Evolutionary conservation across 1,140 invertebrate genomes (phyloP), one percentile per base, ranked within the genome.

Genomic region (Calephelis nemesis): DNA sequence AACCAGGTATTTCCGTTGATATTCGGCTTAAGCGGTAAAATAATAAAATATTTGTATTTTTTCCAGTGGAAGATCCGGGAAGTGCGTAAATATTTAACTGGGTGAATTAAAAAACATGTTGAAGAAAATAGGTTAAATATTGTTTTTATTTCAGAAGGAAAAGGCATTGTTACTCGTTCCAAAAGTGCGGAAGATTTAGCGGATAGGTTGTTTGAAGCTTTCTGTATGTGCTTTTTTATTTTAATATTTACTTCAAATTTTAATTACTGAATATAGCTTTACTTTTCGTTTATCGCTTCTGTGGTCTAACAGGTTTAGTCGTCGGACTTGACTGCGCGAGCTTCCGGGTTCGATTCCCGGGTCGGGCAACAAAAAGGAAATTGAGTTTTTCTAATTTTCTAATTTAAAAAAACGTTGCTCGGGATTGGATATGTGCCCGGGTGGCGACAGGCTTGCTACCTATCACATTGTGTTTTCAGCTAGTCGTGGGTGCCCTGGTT

Each of bases 101-200:
- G 12, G 47, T 40, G 42, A 47, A 45, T 66, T 66, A 54, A 66
- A 58, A 60, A 8, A 54, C 30, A 10, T 4, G 12, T 58, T 19
- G 54, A 52, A 39, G 49, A 54, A 63, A 66, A 58, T 52, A 30
- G 39, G 64, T 45, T 69, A 58, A 60, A 69, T 54, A 58, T 68
- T n/a, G 12, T 15, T 67, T 64, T 70, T 47, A 68, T 81, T 80
- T 65, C 70, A 88, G 83, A 62, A 19, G 83, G 84, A 9, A 82
- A 78, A 79, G 86, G 86, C 11, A 79, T 86, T 63, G 74, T 88
- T 9, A 85, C 77, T 70, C 77, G 74, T n/a, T 63, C 78, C 7
- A 72, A 71, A 60, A 78, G 47, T 69, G 69, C 78, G n/a, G 69
- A 83, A 76, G 74, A 77, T 47, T 70, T 88, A 30, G 78, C 83